Evolutionary conservation across 2,113 vertebrate species (phyloP), one percentile per base, ranked within the genome.

Genomic region (Theristicus caerulescens): DNA sequence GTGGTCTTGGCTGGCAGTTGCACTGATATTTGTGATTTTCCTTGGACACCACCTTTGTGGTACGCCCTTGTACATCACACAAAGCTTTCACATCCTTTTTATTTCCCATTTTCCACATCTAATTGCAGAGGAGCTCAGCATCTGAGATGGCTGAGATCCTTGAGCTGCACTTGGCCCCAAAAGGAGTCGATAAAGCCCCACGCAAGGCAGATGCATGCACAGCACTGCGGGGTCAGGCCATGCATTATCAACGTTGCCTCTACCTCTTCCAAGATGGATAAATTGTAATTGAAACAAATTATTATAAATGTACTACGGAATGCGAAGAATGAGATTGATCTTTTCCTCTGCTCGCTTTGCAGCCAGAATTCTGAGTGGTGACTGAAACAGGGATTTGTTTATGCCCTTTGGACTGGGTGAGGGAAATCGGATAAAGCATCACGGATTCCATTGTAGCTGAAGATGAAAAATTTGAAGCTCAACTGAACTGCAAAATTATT

Each of bases 191-290:
- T 18, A 16, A 55, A 4, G 13, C 47, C 29, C 44, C 21, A n/a
- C 0, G 1, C 1, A 3, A 29, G 13, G 32, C 52, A 44, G 58
- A 19, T 11, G n/a, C 5, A 18, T 1, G 27, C 0, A 3, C 55
- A 58, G 34, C 54, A 9, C 4, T 78, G 70, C 42, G 74, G 73
- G 74, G 57, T 44, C 38, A 46, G 55, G 24, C 5, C 38, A 2
- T 0, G 11, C 16, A 3, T 26, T 36, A 16, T 6, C 47, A 16
- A 1, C 0, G 1, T 2, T 59, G 40, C 11, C 10, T 34, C 44
- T 18, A 11, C 36, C 21, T 51, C 49, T 34, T 40, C 46, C 61
- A 3, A 22, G 49, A 21, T 20, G 36, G 71, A 55, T 32, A 40
- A 62, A 69, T 24, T 31, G 2, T 7, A 58, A 72, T 70, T 21